Evolutionary conservation across 1,140 invertebrate genomes (phyloP).

Genomic region (Notospermus geniculatus): DNA sequence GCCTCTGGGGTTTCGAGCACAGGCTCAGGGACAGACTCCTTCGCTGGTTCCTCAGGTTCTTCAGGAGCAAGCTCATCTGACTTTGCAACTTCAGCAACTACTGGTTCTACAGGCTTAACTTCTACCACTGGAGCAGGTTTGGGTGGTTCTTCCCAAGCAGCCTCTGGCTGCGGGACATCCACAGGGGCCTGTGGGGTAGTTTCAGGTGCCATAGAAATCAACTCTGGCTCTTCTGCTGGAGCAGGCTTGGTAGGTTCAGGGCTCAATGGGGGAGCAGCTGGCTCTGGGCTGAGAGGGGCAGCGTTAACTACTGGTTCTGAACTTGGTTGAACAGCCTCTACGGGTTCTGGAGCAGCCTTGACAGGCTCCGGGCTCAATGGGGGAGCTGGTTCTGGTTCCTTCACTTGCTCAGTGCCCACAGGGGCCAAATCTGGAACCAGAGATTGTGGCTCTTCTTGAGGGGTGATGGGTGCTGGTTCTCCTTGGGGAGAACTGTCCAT

Average conservation of each 20-base stretch:
- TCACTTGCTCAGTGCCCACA: neutral
- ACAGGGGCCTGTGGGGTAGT: too few species aligned
- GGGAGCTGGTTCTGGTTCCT: neutral
- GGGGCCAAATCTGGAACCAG: neutral
- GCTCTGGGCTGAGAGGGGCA: neutral
- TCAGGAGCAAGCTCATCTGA: slow-evolving; percentile 1
- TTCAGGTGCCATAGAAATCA: too few species aligned
- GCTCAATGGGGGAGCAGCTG: too few species aligned
- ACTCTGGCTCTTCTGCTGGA: too few species aligned
- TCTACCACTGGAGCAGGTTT: neutral
- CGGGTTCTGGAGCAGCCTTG: neutral
- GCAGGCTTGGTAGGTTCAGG: too few species aligned
- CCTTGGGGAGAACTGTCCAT: too few species aligned
- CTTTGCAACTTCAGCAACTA: neutral
- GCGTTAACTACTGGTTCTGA: neutral
- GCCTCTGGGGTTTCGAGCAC: neutral
- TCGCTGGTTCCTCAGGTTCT: neutral
- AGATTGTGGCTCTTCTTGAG: neutral
- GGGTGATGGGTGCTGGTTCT: neutral
- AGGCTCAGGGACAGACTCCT: neutral
- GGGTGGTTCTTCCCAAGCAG: neutral
- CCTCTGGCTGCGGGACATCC: too few species aligned
- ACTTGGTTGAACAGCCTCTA: neutral
- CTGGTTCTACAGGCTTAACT: neutral
- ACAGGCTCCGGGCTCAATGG: neutral